These are phyloP conservation scores for Brachionus angularis DNA, from an alignment of 1,140 invertebrate genomes.

Conservation along the genomic window DNA sequence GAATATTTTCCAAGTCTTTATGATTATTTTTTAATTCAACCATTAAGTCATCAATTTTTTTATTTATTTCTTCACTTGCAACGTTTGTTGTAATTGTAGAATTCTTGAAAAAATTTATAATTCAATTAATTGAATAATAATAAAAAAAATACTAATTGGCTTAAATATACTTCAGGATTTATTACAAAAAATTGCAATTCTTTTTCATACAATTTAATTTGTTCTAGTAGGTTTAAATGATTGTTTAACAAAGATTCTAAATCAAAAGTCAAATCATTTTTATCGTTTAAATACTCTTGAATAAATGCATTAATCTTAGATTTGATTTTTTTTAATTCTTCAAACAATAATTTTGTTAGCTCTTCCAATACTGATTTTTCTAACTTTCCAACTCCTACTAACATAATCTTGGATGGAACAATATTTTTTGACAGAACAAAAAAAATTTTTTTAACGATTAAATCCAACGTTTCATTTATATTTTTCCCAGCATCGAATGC, in stretches of 20 bases:
- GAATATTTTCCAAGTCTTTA: background rate
- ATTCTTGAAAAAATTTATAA: background rate
- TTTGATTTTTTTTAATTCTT: background rate
- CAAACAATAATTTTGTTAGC: background rate
- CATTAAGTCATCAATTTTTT: background rate
- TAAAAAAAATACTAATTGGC: background rate
- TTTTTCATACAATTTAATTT: background rate
- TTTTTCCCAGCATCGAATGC: constrained; percentile 3
- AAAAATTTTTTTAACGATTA: background rate
- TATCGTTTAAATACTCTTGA: background rate
- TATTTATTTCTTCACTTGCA: background rate
- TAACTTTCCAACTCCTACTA: too few species aligned
- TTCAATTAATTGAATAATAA: background rate
- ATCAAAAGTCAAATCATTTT: background rate
- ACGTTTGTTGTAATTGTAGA: background rate
- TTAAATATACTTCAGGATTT: background rate
- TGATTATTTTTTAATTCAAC: background rate
- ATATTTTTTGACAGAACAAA: background rate
- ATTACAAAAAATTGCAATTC: background rate
- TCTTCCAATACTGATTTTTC: too few species aligned
- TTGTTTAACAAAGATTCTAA: background rate
- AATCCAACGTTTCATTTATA: background rate
- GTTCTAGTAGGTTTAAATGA: constrained; percentile 7
- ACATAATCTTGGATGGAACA: too few species aligned
- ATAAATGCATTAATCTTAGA: background rate